phyloP scores from a whole-genome alignment of 2,113 vertebrate species.

The Corythornis cristatus region DNA sequence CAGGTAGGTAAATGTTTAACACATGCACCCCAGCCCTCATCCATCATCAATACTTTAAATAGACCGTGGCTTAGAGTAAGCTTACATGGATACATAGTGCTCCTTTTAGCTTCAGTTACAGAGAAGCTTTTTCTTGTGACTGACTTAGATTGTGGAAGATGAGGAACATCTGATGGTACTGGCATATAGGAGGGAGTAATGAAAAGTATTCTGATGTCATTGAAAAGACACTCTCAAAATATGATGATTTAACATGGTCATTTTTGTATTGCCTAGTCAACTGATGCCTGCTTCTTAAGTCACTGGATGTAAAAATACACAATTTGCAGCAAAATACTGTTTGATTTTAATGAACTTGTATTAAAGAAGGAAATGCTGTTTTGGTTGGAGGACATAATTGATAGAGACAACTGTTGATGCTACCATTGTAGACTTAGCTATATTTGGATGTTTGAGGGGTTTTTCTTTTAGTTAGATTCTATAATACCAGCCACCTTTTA shows the following conservation, averaged over 20 bases:
- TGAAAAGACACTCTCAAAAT: not conserved
- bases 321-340: not conserved
- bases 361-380: not conserved
- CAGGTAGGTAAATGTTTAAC: conserved; percentile 82
- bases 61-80: not conserved
- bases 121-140: not conserved
- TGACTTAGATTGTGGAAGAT: not conserved
- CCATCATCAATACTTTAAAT: not conserved
- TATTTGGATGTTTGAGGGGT: not conserved
- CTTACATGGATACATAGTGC: not conserved
- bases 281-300: not conserved
- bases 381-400: not conserved
- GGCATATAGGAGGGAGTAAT: not conserved
- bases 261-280: not conserved
- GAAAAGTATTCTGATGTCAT: not conserved
- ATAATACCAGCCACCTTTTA: not conserved
- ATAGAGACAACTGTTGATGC: not conserved
- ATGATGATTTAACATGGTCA: not conserved
- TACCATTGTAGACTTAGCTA: not conserved
- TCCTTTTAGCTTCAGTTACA: not conserved
- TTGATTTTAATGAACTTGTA: not conserved
- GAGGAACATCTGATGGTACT: not conserved
- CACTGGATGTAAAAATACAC: not conserved
- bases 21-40: rapidly evolving
- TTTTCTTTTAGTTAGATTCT: not conserved